Evolutionary conservation across 2,113 vertebrate genomes (phyloP).

Genomic region (Clarias batrachus): DNA sequence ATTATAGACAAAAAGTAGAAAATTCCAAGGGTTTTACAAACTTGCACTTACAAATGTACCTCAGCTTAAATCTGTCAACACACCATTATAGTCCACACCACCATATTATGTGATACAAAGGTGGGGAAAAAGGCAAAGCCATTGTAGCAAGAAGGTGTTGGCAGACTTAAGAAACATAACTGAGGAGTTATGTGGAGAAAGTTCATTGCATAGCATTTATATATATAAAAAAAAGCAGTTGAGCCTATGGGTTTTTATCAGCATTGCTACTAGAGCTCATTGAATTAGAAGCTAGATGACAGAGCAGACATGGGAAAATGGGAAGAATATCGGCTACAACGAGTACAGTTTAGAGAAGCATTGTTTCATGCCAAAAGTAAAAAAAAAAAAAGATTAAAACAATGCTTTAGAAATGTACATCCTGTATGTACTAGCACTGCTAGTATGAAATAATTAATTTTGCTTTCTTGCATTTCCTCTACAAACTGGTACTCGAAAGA

Average conservation of each 20-base stretch:
- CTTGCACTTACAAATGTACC: slow-evolving; percentile 45
- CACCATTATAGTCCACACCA: slow-evolving; percentile 72
- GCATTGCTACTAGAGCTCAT: slow-evolving; percentile 62
- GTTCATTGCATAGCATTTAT: slow-evolving; percentile 34
- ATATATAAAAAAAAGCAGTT: slow-evolving; percentile 30
- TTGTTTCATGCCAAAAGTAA: neutral
- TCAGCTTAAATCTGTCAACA: slow-evolving; percentile 78
- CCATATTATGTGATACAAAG: slow-evolving; percentile 65
- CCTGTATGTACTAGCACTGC: neutral
- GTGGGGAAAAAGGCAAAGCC: slow-evolving; percentile 59
- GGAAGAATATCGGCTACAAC: neutral
- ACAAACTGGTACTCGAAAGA: neutral
- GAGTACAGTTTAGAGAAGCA: neutral
- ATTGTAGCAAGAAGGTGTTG: slow-evolving; percentile 75
- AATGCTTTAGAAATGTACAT: neutral
- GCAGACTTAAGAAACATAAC: slow-evolving; percentile 72
- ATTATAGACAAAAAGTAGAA: slow-evolving; percentile 6
- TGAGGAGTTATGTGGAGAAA: slow-evolving; percentile 63
- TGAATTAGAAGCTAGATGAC: slow-evolving; percentile 47
- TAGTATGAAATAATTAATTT: neutral
- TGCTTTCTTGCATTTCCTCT: neutral
- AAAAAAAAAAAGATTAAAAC: neutral
- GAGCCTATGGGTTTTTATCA: slow-evolving; percentile 66
- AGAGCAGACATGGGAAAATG: neutral
- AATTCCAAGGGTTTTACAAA: neutral